Evolutionary conservation across 2,113 vertebrate species (phyloP), one percentile per base, ranked within the genome.

Genomic region (Grallaria varia): DNA sequence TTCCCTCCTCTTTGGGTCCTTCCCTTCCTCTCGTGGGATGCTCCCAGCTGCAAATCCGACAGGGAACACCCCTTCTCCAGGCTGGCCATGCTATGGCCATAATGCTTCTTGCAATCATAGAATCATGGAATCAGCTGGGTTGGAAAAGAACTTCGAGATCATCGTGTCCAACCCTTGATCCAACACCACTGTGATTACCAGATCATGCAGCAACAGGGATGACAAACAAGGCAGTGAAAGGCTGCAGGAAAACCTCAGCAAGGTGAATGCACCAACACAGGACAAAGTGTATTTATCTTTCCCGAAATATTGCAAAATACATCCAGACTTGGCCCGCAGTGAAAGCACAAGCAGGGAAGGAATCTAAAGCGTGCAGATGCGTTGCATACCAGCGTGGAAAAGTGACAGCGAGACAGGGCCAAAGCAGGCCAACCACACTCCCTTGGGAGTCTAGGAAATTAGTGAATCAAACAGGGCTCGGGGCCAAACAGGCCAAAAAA

Each of bases 391-490:
- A 95, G 86, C 52, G 59, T 55, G 64, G 83, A 95, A 89, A 90
- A 92, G 95, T n/a, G 95, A 95, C 95, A 96, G 86, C 44, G 58
- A 59, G 72, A 81, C 80, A 81, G 35, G 93, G 93, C 94, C 91
- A 96, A 92, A 92, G 71, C 86, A 96, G 91, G 95, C 93, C 95
- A 93, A 96, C 95, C 95, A 93, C 94, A 91, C 33, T 89, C 96
- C 80, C 76, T 33, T 47, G 95, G 84, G 95, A 95, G 91, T 95
- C 95, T 92, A 89, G 95, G 91, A 95, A 96, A 67, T 89, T 90
- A 97, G 95, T 95, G 96, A 97, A 95, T 97, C 95, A 97, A 96
- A 97, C 86, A 95, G 60, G 87, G 80, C 93, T 78, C 25, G 28
- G 76, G 94, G 83, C 94, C 95, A 96, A 96, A 84, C 72, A 86